Evolutionary conservation across 2,113 vertebrate genomes (phyloP).

Genomic region (Etheostoma cragini): DNA sequence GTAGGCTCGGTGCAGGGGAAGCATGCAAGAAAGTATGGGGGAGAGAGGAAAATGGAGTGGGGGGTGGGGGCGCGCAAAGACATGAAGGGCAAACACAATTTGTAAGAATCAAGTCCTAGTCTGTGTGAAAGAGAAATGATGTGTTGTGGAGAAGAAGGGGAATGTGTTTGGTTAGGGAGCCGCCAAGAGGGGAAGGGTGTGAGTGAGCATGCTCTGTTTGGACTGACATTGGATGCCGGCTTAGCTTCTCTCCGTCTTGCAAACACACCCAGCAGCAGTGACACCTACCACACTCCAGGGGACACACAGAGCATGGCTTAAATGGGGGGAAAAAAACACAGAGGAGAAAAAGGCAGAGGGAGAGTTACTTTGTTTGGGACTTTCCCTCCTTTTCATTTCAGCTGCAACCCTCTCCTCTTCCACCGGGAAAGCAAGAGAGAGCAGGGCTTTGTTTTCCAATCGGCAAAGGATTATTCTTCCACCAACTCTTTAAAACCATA

Average conservation of each 20-base stretch:
- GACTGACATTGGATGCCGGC: constrained; percentile 64
- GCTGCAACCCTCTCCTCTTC: constrained; percentile 1
- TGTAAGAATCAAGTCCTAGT: neutral
- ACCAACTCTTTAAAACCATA: neutral
- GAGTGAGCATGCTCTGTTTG: constrained; percentile 64
- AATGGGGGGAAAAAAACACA: constrained; percentile 10
- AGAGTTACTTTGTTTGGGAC: constrained; percentile 58
- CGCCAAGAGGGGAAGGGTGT: constrained; percentile 19
- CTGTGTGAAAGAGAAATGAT: constrained; percentile 6
- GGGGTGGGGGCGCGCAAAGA: neutral
- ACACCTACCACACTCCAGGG: constrained; percentile 62
- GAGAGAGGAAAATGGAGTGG: neutral
- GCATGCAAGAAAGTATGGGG: constrained; percentile 1
- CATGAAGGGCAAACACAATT: neutral
- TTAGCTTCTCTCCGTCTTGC: constrained; percentile 26
- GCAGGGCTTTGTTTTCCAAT: constrained; percentile 27
- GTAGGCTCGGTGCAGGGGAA: constrained; percentile 21
- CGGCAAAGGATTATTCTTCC: constrained; percentile 2
- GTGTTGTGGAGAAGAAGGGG: constrained; percentile 13
- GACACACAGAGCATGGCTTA: constrained; percentile 44
- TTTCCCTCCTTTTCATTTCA: constrained; percentile 52
- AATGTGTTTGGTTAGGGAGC: constrained; percentile 35
- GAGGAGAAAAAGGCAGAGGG: neutral
- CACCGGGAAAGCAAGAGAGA: constrained; percentile 18
- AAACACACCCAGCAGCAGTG: constrained; percentile 61